These are phyloP conservation scores for Eudorcas thomsonii DNA, from an alignment of 2,113 vertebrate species.

Conservation along the genomic window DNA sequence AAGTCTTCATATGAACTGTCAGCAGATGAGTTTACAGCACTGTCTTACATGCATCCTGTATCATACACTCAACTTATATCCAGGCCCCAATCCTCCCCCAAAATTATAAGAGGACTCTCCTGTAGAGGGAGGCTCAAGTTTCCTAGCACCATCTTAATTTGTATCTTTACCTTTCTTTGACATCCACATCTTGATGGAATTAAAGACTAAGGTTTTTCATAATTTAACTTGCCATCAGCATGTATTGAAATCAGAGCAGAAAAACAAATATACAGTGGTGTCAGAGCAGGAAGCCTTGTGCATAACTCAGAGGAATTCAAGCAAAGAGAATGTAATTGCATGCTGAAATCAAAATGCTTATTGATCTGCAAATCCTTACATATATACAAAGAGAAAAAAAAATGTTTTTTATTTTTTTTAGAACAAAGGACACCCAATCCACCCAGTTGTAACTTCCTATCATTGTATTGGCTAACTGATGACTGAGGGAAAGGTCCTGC, in stretches of 20 bases:
- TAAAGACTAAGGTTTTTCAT: slow-evolving; percentile 26
- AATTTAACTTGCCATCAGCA: slow-evolving; percentile 15
- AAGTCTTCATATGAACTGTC: neutral
- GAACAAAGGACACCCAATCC: neutral
- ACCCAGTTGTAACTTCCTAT: neutral
- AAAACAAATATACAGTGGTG: slow-evolving; percentile 4
- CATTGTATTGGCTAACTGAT: slow-evolving; percentile 18
- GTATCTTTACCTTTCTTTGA: slow-evolving; percentile 34
- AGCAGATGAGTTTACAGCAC: neutral
- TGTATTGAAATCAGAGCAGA: slow-evolving; percentile 18
- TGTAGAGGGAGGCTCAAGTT: neutral
- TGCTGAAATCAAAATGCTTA: slow-evolving; percentile 45
- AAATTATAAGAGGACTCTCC: neutral
- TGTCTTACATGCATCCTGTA: neutral
- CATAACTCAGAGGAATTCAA: slow-evolving; percentile 48
- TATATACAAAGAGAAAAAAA: slow-evolving; percentile 17
- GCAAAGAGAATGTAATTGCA: slow-evolving; percentile 48
- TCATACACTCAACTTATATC: neutral
- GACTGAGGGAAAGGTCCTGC: neutral
- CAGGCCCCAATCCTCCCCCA: neutral
- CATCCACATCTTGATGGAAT: slow-evolving; percentile 48
- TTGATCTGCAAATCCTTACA: slow-evolving; percentile 41
- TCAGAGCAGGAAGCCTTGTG: slow-evolving; percentile 9
- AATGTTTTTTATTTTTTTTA: neutral
- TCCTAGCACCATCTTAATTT: neutral